Evolutionary conservation across 1,140 invertebrate species (phyloP), one percentile per base, ranked within the genome.

Genomic region (Helicoverpa armigera): DNA sequence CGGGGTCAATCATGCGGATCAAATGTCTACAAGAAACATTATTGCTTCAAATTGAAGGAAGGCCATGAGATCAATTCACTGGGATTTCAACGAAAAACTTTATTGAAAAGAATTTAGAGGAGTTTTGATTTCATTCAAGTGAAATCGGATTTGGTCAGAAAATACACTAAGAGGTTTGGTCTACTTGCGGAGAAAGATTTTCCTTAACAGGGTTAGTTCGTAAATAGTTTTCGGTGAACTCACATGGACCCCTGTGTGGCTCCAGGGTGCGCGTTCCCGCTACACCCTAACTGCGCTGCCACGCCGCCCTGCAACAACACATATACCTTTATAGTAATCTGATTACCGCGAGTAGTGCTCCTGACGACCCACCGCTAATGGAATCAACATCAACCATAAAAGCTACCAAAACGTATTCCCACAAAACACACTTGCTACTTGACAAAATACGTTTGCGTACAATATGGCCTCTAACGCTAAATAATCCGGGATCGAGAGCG

Each of bases 191-290:
- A 43, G 5, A 43, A 43, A 43, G 3, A 43, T 18, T 60, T 60
- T 18, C 18, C 18, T 60, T 18, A 51, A 69, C 5, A 69, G 51
- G 23, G 16, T 51, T 51, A 69, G 11, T 43, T 43, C 11, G 10
- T 31, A 72, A 72, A 31, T 43, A 9, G 4, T 43, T 43, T 43
- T 43, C 31, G 29, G 18, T 58, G 18, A 76, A 88, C 89, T 86
- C 78, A 90, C 89, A 67, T 85, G 83, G 72, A 79, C 79, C 82
- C 83, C 73, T 87, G 83, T 83, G 83, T 83, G 92, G 87, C 90
- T 92, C 92, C 92, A 93, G 90, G 88, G 82, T 92, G 86, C 82
- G 88, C 89, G 87, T 79, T 86, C 87, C 86, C 86, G 81, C 89
- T 83, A 82, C 83, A 87, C 79, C 79, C 76, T 87, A 87, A 65